These are phyloP conservation scores for Branchipolynoe longqiensis DNA, from an alignment of 2,888 invertebrate genomes.

Conservation along the genomic window DNA sequence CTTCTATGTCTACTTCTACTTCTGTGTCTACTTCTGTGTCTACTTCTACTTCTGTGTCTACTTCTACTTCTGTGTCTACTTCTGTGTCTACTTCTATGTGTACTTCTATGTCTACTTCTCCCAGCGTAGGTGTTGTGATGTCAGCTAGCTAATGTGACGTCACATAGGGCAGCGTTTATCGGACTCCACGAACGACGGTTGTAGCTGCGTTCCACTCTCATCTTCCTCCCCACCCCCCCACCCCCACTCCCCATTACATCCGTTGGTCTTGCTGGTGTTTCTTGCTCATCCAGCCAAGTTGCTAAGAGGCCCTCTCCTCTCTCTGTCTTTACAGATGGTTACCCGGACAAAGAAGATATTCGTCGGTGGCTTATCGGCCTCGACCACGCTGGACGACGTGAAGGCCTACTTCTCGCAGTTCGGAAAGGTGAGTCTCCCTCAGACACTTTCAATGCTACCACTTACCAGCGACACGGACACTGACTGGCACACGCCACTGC, in stretches of 20 bases:
- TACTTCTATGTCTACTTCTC: background rate
- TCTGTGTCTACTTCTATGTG: background rate
- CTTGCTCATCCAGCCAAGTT: too few species aligned
- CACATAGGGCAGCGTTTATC: too few species aligned
- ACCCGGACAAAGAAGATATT: constrained; percentile 99
- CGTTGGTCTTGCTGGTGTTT: too few species aligned
- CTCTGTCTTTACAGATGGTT: constrained; percentile 92
- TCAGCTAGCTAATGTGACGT: too few species aligned
- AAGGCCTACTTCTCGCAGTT: constrained; percentile 99
- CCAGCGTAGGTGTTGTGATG: background rate
- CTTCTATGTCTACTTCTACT: background rate
- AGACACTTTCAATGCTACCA: background rate
- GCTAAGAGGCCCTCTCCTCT: too few species aligned
- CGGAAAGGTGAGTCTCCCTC: constrained; percentile 90
- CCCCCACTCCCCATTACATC: too few species aligned
- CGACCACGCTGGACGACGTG: constrained; percentile 99
- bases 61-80: background rate
- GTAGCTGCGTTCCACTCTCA: too few species aligned
- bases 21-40: background rate
- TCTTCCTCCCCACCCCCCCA: too few species aligned
- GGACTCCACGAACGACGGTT: too few species aligned
- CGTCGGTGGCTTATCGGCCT: constrained; percentile 99
- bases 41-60: background rate
- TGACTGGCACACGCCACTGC: too few species aligned
- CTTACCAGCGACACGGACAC: background rate